Evolutionary conservation across 2,113 vertebrate species (phyloP), one percentile per base, ranked within the genome.

Genomic region (Cathartes aura): DNA sequence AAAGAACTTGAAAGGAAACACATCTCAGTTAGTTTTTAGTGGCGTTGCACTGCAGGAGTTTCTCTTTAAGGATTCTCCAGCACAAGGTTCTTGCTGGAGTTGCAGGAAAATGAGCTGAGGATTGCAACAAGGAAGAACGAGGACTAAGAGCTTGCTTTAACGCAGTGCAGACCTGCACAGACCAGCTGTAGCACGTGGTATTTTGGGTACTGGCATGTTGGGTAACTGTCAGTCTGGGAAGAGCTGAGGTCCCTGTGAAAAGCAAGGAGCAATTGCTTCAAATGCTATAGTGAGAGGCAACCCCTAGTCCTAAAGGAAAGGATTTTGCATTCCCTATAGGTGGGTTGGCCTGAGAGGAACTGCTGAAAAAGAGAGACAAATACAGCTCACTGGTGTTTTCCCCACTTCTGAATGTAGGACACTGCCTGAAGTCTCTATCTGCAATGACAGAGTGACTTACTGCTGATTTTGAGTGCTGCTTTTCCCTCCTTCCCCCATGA

Each of bases 301-400:
- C 22, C 7, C 42, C 12, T 64, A 11, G 11, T 29, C 40, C 47
- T 30, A 15, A 23, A 55, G 45, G 60, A 59, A 38, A 52, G 40
- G n/a, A 12, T 22, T 48, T 74, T 29, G 6, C 1, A 1, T 71
- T 63, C 14, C 14, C 4, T 42, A 0, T 30, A 29, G 45, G 24
- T 75, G 13, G 7, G 8, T 30, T 89, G 68, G 7, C 36, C 29
- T 30, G 10, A 76, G 58, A 40, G 36, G 2, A 58, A 29, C 22
- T 18, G 30, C 18, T 66, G 40, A 60, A 81, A n/a, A 48, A 60
- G 24, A 27, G 23, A 66, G 4, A 42, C 8, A 76, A 56, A 62
- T 18, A 30, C 23, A 48, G 5, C 8, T 73, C 11, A 1, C 18
- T 30, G 36, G 13, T 79, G 22, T 56, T 71, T 67, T 52, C 36